Conservation (phyloP, 2,888 invertebrate species). For the Scaptodrosophila latifasciaeformis region DNA sequence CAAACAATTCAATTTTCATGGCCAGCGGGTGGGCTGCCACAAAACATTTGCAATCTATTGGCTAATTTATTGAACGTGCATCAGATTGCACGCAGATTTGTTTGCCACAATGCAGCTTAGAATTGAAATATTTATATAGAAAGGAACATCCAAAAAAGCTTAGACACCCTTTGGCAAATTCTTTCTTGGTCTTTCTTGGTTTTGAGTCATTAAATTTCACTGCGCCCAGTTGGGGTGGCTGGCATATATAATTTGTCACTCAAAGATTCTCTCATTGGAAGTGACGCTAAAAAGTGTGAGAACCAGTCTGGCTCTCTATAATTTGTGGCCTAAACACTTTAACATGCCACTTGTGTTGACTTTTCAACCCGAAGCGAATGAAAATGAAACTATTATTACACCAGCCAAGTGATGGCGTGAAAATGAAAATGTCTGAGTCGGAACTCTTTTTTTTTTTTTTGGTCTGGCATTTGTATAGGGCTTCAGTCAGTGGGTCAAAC, state of each 20-base stretch:
- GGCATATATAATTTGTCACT: conserved; percentile 50
- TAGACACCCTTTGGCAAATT: no score
- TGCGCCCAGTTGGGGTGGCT: conserved; percentile 23
- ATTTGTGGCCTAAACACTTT: conserved; percentile 26
- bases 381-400: conserved; percentile 41
- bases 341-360: conserved; percentile 46
- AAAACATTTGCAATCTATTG: conserved; percentile 55
- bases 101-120: conserved; percentile 3
- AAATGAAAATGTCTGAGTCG: conserved; percentile 46
- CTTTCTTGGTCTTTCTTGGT: no score
- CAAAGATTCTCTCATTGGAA: conserved; percentile 22
- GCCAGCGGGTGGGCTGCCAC: conserved; percentile 38
- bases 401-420: conserved; percentile 36
- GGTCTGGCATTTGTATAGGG: conserved; percentile 21
- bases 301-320: conserved; percentile 8
- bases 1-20: conserved; percentile 50
- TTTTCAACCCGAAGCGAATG: conserved; percentile 49
- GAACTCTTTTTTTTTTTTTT: background rate
- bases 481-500: conserved; percentile 48
- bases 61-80: conserved; percentile 61
- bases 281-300: conserved; percentile 35
- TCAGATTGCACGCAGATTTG: conserved; percentile 52
- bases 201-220: conserved; percentile 32
- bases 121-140: no score
- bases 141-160: no score